Percentiles rank a stretch among this genome's conserved stretches.
Conservation (phyloP, 2,888 invertebrate species). For the Oxystoma pomonae region DNA sequence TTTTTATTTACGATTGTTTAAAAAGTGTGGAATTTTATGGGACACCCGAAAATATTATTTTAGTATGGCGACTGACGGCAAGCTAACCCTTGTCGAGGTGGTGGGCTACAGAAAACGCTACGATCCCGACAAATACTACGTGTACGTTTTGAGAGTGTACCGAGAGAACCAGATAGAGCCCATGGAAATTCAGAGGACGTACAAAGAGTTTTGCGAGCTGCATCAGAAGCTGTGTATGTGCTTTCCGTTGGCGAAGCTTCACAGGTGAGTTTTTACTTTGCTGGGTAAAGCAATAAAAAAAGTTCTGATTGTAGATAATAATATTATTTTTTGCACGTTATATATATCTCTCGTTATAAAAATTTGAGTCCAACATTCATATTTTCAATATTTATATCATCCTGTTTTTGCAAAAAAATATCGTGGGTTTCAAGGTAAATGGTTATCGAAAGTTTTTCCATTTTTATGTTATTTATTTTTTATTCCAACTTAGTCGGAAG, state of each 20-base stretch:
- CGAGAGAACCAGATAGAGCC: conserved; percentile 83
- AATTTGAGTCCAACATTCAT: too few relatives aligned
- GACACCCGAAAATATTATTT: too few relatives aligned
- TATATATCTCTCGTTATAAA: too few relatives aligned
- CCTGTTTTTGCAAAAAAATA: too few relatives aligned
- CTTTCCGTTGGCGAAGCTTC: conserved; percentile 87
- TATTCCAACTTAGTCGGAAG: neutral
- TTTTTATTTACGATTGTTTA: too few relatives aligned
- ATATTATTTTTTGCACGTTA: too few relatives aligned
- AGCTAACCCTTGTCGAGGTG: conserved; percentile 78
- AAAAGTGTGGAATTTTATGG: too few relatives aligned
- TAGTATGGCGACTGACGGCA: conserved; percentile 87
- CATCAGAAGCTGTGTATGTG: conserved; percentile 90
- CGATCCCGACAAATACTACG: conserved; percentile 96
- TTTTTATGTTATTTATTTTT: too few relatives aligned
- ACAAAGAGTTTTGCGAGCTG: conserved; percentile 95
- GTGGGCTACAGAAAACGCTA: conserved; percentile 91
- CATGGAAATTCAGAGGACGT: conserved; percentile 86
- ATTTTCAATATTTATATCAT: too few relatives aligned
- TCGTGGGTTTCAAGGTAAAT: too few relatives aligned
- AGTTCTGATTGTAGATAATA: neutral
- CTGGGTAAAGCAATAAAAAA: neutral
- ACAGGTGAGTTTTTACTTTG: conserved; percentile 61
- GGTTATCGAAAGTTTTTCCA: too few relatives aligned
- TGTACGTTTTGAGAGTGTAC: conserved; percentile 80